Evolutionary conservation across 2,113 vertebrate species (phyloP), one percentile per base, ranked within the genome.

Genomic region (Hippotragus niger): DNA sequence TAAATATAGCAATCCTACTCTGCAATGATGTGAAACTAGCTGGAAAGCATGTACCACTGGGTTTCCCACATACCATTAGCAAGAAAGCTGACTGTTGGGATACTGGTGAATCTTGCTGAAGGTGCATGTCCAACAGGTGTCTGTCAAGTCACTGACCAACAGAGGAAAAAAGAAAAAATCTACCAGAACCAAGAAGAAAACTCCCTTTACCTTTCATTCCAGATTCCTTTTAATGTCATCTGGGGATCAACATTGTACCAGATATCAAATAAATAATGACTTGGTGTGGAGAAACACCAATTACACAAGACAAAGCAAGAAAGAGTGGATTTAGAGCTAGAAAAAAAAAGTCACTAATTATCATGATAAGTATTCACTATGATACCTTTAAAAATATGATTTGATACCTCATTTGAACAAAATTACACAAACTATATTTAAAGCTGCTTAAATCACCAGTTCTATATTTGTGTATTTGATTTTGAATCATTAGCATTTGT

Each of bases 381-480:
- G 45, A 87, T 87, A 90, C 43, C n/a, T 91, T 94, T 76, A 62
- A 93, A 95, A 92, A 88, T 76, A 58, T 47, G 15, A 76, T 85
- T 83, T 21, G 27, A 94, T 91, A 88, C 6, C 1, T 96, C 53
- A 96, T 45, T 91, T 95, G 78, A 93, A 74, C 19, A 92, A 85
- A 92, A 91, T 86, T 84, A 89, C 50, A n/a, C 29, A 92, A 19
- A 71, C 3, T 45, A 31, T 10, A 36, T 88, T 96, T 36, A 25
- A 78, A 67, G 52, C 53, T 97, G 89, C 5, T 95, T 97, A 82
- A 94, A 50, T 47, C 3, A 58, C 55, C 55, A 93, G 27, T 81
- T 93, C 55, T 84, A 58, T 53, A 58, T 91, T 86, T 94, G n/a
- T 57, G 23, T 45, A 94, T 57, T 97, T 98, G 93, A 91, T 92